Evolutionary conservation across 2,888 invertebrate genomes (phyloP).

Genomic region (Arge pagana): DNA sequence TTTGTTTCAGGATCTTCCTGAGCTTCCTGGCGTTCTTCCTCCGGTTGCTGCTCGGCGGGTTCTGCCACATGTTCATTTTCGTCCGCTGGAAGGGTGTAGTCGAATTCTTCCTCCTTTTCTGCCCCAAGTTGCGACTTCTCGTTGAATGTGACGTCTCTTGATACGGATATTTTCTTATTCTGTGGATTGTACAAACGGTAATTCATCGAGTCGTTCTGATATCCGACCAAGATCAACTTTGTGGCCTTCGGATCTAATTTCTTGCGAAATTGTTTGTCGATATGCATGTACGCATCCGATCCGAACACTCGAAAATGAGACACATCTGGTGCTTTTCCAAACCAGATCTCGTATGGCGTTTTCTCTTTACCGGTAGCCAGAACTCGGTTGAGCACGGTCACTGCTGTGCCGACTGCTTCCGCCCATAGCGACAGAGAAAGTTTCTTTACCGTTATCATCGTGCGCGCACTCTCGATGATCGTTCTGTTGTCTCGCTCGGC

Average conservation of each 20-base stretch:
- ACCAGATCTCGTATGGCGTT: conserved; percentile 23
- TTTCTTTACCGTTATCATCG: conserved; percentile 1
- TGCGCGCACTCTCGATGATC: conserved; percentile 4
- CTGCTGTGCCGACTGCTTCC: conserved; percentile 7
- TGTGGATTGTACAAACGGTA: conserved; percentile 9
- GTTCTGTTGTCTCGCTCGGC: conserved; percentile 14
- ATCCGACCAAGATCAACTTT: conserved; percentile 23
- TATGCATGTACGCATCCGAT: conserved; percentile 1
- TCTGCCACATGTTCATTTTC: background rate
- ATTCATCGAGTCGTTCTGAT: conserved; percentile 4
- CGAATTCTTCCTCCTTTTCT: background rate
- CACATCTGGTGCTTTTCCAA: conserved; percentile 22
- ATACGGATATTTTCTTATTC: conserved; percentile 5
- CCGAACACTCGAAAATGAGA: background rate
- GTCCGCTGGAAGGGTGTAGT: background rate
- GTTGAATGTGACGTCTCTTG: conserved; percentile 24
- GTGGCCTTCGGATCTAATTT: conserved; percentile 13
- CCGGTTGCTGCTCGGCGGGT: background rate
- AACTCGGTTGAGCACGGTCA: conserved; percentile 1
- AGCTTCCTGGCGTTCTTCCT: conserved; percentile 16
- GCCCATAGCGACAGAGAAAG: conserved; percentile 6
- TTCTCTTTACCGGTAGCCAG: background rate
- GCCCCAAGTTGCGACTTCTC: background rate
- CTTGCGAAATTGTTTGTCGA: conserved; percentile 4
- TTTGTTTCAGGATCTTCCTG: background rate